These are phyloP conservation scores for Orthosia incerta DNA, from an alignment of 2,888 invertebrate genomes.

Conservation along the genomic window DNA sequence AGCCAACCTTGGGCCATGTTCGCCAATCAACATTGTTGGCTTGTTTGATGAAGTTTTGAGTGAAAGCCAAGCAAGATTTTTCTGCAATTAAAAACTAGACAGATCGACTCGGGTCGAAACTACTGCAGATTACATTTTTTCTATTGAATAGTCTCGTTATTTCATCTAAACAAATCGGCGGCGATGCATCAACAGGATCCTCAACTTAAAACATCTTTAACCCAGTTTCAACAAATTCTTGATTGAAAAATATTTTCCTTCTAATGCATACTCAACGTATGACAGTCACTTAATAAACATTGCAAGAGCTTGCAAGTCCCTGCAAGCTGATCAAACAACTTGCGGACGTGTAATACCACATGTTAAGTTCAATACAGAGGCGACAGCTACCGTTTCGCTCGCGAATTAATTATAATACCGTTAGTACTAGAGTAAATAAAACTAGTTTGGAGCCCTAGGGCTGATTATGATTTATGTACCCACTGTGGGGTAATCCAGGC, in stretches of 20 bases:
- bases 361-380: constrained; percentile 59
- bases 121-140: not conserved
- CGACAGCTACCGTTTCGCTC: constrained; percentile 78
- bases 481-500: constrained; percentile 39
- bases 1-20: constrained; percentile 37
- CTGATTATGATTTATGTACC: constrained; percentile 54
- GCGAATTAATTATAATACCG: constrained; percentile 78
- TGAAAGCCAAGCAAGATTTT: constrained; percentile 10
- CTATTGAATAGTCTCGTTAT: not conserved
- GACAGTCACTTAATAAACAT: constrained; percentile 62
- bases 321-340: constrained; percentile 57
- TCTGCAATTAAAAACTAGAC: constrained; percentile 8
- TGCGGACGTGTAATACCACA: constrained; percentile 55
- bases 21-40: constrained; percentile 39
- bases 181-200: not conserved
- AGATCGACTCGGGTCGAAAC: not conserved
- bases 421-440: constrained; percentile 72
- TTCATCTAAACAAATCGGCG: not conserved
- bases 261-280: constrained; percentile 43
- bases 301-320: constrained; percentile 52
- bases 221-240: constrained; percentile 8
- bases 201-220: not conserved
- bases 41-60: constrained; percentile 23
- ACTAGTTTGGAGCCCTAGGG: constrained; percentile 66
- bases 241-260: constrained; percentile 28